Evolutionary conservation across 2,888 invertebrate genomes (phyloP), one percentile per base, ranked within the genome.

Genomic region (Sepiola atlantica): DNA sequence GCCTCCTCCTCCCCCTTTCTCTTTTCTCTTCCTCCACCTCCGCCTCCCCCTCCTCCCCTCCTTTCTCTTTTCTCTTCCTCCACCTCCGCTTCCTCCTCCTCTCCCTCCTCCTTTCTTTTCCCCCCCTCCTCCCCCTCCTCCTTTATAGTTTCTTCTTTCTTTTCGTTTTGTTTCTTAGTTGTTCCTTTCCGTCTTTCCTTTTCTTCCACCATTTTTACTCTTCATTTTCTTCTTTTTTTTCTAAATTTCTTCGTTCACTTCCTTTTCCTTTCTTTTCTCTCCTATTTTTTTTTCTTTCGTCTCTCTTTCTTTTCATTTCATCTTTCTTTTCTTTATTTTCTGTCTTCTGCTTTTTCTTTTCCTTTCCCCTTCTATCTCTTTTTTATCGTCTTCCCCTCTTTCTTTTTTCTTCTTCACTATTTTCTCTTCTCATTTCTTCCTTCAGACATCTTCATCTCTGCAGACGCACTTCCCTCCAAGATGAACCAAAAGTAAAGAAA

Each of bases 51-150:
- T 6, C 24, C 0, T n/a, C 28, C 14, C 28, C n/a, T n/a, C 16
- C n/a, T n/a, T 21, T 20, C 21, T 57, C 57, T 61, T 61, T 10
- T 24, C 10, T 10, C 28, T 61, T n/a, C n/a, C 6, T 12, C 28
- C 12, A n/a, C 10, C n/a, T 10, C 0, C 4, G 8, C 16, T 77
- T 0, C 2, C 10, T n/a, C 28, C n/a, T n/a, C 16, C n/a, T n/a
- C n/a, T 0, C 10, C 0, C 57, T 21, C 57, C 21, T 57, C 57
- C 24, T 61, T 10, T 24, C 10, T 10, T 24, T 61, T n/a, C n/a
- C 6, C 28, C 28, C 12, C 10, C n/a, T 10, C 0, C 4, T n/a
- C 24, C 28, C 28, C 10, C 28, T 6, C 24, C 0, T n/a, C 28
- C 14, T 10, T 12, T 8, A 8, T n/a, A 28, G 28, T 28, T 21